Conservation (phyloP, 2,113 vertebrate species). For the Chroicocephalus ridibundus region DNA sequence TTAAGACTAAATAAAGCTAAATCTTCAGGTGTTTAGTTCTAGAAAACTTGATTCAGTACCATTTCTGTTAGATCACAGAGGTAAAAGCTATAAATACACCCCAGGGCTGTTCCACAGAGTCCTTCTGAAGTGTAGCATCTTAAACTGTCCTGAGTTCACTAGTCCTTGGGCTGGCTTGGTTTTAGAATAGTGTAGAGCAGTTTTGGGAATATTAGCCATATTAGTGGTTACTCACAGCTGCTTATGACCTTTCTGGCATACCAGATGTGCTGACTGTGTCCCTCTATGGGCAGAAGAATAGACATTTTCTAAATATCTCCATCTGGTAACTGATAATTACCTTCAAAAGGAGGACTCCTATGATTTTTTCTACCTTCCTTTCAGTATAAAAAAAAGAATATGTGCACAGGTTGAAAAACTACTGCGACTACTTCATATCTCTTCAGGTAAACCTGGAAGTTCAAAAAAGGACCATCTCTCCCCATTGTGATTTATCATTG, state of each 20-base stretch:
- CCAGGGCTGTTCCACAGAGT: background rate
- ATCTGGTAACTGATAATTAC: background rate
- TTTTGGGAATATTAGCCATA: background rate
- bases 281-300: background rate
- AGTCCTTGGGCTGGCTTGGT: background rate
- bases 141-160: background rate
- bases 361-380: background rate
- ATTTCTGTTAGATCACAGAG: background rate
- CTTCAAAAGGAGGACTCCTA: background rate
- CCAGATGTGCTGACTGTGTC: background rate
- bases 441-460: background rate
- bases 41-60: background rate
- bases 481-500: background rate
- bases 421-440: background rate
- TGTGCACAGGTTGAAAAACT: background rate
- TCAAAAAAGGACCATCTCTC: background rate
- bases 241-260: background rate
- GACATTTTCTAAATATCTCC: background rate
- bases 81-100: background rate
- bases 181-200: background rate
- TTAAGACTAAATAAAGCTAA: background rate
- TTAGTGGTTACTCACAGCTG: background rate
- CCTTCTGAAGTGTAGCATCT: background rate
- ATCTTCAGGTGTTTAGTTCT: background rate
- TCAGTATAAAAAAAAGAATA: background rate